These are phyloP conservation scores for Drosophila testacea DNA, from an alignment of 2,888 invertebrate species.

Conservation along the genomic window DNA sequence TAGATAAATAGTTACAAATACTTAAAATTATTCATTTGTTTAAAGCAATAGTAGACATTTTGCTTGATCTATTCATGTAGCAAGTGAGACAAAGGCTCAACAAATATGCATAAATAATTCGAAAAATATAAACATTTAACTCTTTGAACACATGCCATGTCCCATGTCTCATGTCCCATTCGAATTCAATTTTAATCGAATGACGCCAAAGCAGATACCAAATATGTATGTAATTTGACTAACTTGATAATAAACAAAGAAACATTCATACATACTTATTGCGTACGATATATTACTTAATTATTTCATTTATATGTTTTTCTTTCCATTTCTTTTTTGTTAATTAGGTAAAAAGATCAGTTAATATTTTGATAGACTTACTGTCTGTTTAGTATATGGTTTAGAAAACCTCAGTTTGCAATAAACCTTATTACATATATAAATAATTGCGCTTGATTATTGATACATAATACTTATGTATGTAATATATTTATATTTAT, in stretches of 20 bases:
- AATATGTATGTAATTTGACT: slow-evolving; percentile 11
- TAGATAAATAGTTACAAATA: slow-evolving; percentile 51
- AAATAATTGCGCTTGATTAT: slow-evolving; percentile 53
- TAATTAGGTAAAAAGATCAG: slow-evolving; percentile 21
- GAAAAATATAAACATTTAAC: slow-evolving; percentile 22
- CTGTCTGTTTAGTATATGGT: slow-evolving; percentile 39
- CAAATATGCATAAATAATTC: slow-evolving; percentile 25
- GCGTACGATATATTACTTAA: slow-evolving; percentile 6
- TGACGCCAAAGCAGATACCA: not conserved
- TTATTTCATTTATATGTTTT: not conserved
- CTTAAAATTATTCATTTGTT: slow-evolving; percentile 20
- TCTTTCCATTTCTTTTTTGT: not conserved
- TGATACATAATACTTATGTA: slow-evolving; percentile 13
- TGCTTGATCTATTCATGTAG: slow-evolving; percentile 6
- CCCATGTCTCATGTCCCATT: slow-evolving; percentile 10
- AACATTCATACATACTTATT: slow-evolving; percentile 4
- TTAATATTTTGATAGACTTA: slow-evolving; percentile 12
- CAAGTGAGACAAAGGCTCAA: slow-evolving; percentile 15
- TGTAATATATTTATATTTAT: slow-evolving; percentile 3
- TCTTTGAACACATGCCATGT: slow-evolving; percentile 41
- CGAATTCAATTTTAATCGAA: slow-evolving; percentile 11
- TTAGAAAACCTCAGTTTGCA: slow-evolving; percentile 46
- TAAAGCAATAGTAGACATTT: slow-evolving; percentile 22
- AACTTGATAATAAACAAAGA: slow-evolving; percentile 17
- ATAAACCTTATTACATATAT: slow-evolving; percentile 21